These are phyloP conservation scores for Anableps anableps DNA, from an alignment of 2,797 vertebrate genomes.

Conservation along the genomic window DNA sequence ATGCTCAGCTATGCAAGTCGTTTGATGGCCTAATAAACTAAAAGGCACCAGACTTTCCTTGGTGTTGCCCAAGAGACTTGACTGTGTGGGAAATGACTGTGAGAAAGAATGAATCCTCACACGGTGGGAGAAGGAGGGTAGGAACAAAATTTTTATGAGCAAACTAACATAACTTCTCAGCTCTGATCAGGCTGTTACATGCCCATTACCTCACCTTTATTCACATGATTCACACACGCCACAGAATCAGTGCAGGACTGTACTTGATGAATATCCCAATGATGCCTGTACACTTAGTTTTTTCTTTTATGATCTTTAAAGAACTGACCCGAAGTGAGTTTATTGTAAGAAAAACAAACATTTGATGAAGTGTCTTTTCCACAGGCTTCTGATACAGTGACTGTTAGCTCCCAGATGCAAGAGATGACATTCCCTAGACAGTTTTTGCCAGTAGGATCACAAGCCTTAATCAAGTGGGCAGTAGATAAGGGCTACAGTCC, in stretches of 20 bases:
- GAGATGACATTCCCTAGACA: slow-evolving; percentile 71
- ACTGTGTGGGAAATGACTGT: slow-evolving; percentile 75
- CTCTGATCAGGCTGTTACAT: slow-evolving; percentile 61
- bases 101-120: slow-evolving; percentile 74
- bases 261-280: slow-evolving; percentile 43
- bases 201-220: slow-evolving; percentile 49
- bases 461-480: slow-evolving; percentile 91
- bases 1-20: slow-evolving; percentile 50
- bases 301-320: slow-evolving; percentile 12
- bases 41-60: slow-evolving; percentile 37
- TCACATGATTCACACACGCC: slow-evolving; percentile 46
- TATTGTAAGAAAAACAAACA: neutral
- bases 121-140: slow-evolving; percentile 50
- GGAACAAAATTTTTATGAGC: slow-evolving; percentile 65
- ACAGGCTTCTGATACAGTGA: slow-evolving; percentile 91
- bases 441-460: slow-evolving; percentile 83
- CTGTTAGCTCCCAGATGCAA: slow-evolving; percentile 84
- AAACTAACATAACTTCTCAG: slow-evolving; percentile 60
- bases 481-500: slow-evolving; percentile 81
- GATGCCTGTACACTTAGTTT: slow-evolving; percentile 31
- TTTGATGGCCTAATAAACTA: slow-evolving; percentile 70
- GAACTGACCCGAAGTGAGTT: neutral
- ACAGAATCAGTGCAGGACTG: slow-evolving; percentile 47
- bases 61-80: slow-evolving; percentile 42
- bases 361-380: slow-evolving; percentile 23